A percentile compares a stretch with the other conserved stretches of the same genome.
Evolutionary conservation across 2,797 vertebrate species (phyloP).

Genomic region (Emydoidea blandingii): DNA sequence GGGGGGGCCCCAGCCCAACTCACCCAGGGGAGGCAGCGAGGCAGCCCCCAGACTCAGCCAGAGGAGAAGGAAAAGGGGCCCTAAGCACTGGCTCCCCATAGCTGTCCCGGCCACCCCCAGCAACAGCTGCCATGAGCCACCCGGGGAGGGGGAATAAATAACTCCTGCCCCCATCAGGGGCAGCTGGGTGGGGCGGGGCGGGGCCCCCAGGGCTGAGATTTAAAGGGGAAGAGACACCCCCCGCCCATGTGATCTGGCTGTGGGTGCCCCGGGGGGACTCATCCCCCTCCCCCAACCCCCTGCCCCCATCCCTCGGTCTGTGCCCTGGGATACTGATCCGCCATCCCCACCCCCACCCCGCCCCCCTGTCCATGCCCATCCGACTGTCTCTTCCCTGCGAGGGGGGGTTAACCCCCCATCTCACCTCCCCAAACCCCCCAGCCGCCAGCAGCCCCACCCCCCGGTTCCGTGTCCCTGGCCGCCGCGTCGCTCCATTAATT

Average conservation of each 20-base stretch:
- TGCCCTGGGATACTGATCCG: no score
- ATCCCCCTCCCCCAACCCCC: no score
- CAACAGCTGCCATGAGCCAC: fast-evolving
- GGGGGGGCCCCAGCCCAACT: neutral
- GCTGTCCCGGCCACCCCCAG: neutral
- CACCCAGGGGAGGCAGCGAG: neutral
- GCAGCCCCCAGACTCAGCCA: neutral
- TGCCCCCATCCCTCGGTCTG: neutral
- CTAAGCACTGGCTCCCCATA: fast-evolving
- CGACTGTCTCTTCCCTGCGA: neutral
- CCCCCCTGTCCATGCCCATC: neutral
- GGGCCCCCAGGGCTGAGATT: neutral
- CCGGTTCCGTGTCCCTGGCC: neutral
- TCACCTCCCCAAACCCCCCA: neutral
- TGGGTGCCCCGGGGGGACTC: neutral
- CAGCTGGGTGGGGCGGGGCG: neutral
- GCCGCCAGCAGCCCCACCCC: neutral
- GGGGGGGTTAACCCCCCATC: neutral
- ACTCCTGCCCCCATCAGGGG: neutral
- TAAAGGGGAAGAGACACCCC: neutral
- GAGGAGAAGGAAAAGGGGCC: fast-evolving
- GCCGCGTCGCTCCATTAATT: neutral
- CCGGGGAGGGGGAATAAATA: neutral
- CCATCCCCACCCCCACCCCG: neutral
- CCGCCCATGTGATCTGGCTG: neutral